Percentiles rank a stretch among this genome's conserved stretches.
Conservation (phyloP, 2,797 vertebrate genomes). For the Clarias pachynema region DNA sequence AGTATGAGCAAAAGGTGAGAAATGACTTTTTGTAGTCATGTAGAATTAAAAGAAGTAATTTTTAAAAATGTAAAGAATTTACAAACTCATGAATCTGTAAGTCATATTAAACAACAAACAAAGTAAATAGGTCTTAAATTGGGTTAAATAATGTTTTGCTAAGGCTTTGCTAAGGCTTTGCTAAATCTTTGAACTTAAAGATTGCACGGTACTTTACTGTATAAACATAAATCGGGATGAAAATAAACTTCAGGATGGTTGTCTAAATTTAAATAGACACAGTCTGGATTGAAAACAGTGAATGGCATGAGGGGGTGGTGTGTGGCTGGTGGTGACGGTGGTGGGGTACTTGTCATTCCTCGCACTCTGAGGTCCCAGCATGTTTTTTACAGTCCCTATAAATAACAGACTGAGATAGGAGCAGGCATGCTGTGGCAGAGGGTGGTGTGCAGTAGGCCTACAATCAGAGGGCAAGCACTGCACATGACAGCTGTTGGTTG, state of each 20-base stretch:
- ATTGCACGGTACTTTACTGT: not conserved
- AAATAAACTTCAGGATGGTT: slow-evolving; percentile 31
- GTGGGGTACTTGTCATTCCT: slow-evolving; percentile 20
- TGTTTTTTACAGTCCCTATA: slow-evolving; percentile 66
- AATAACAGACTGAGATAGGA: slow-evolving; percentile 66
- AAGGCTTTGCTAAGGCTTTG: not conserved
- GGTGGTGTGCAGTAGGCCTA: slow-evolving; percentile 10
- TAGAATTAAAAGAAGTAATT: not conserved
- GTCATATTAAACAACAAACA: not conserved
- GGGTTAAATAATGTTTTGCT: not conserved
- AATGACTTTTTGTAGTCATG: not conserved
- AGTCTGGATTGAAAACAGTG: slow-evolving; percentile 23
- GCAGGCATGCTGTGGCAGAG: slow-evolving; percentile 59
- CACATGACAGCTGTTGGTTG: slow-evolving; percentile 43
- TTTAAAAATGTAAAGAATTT: not conserved
- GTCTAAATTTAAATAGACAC: slow-evolving; percentile 60
- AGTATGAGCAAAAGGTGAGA: too few relatives aligned
- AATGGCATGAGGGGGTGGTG: slow-evolving; percentile 35
- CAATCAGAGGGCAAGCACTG: slow-evolving; percentile 17
- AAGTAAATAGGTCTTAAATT: not conserved
- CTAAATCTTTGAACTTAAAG: not conserved
- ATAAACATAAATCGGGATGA: slow-evolving; percentile 35
- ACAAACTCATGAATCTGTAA: not conserved
- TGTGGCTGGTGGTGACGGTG: too few relatives aligned
- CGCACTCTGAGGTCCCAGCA: slow-evolving; percentile 30